phyloP scores from a whole-genome alignment of 2,797 vertebrate species.

The Notolabrus celidotus region DNA sequence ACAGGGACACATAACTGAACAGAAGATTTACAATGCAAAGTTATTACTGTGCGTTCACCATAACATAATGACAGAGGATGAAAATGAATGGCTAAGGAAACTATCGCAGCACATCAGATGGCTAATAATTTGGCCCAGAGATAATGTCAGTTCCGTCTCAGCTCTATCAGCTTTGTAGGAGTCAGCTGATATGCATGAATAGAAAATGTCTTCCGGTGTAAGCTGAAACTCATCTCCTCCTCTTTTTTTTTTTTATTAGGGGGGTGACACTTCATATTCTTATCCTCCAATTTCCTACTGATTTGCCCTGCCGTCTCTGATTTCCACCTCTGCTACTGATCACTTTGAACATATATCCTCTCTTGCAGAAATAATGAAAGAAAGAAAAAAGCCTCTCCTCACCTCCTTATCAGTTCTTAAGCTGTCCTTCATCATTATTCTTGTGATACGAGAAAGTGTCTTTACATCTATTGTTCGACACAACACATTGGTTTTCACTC shows the following conservation, averaged over 20 bases:
- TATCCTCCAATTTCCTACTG: conserved; percentile 7
- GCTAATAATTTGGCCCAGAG: conserved; percentile 18
- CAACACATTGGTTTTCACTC: not conserved
- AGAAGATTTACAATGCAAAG: not conserved
- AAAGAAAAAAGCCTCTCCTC: not conserved
- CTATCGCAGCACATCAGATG: conserved; percentile 20
- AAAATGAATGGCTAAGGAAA: conserved; percentile 23
- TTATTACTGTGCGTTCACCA: conserved; percentile 3
- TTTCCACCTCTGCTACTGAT: conserved; percentile 31
- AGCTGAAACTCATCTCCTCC: conserved; percentile 17
- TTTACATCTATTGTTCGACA: not conserved
- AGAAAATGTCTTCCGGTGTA: conserved; percentile 3
- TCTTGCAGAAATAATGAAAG: not conserved
- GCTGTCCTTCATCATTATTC: conserved; percentile 12
- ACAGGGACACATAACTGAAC: not conserved
- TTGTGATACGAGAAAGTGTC: not conserved
- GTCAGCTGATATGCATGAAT: conserved; percentile 24
- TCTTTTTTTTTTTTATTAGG: not conserved
- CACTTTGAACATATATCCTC: not conserved
- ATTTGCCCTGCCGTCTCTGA: conserved; percentile 8
- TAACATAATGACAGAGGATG: not conserved
- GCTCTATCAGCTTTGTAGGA: conserved; percentile 27
- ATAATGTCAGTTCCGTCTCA: conserved; percentile 39
- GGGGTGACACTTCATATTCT: conserved; percentile 13
- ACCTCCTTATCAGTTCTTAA: not conserved